Base-by-base conservation (phyloP, 2,113 vertebrate species). In the Callipepla squamata region DNA sequence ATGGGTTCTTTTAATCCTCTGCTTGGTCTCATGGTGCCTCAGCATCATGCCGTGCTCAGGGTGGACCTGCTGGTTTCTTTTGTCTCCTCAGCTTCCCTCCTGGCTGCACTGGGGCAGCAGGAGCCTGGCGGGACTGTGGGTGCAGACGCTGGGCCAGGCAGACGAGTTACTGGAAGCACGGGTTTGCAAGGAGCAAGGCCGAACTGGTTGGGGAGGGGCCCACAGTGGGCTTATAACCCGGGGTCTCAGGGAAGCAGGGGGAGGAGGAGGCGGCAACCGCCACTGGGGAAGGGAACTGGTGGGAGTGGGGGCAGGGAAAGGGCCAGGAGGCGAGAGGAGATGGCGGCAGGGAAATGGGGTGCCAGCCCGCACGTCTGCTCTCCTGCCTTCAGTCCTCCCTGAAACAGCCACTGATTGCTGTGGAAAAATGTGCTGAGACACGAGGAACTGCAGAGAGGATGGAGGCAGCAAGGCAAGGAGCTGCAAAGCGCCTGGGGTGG, bases 1-100 rank as follows among this genome's bases (percentile, higher is more conserved):
- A 7, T 73, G 36, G 45, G 59, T 67, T 90, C 83, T 96, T 53
- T 96, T 93, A 89, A 94, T 94, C 84, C 84, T 85, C 40, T 69
- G 58, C 79, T 59, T 82, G 70, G 48, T 42, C 53, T 80, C 48
- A 36, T 94, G 11, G 58, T 66, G 26, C 63, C 73, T 78, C 9
- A 9, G 77, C 79, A 61, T 34, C 0, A 0, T 6, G 21, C 76
- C 72, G n/a, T 6, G 1, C 44, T 67, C 36, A 7, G 85, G 68
- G 65, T 85, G 68, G 81, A 90, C 93, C 65, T 90, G 87, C 88
- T 0, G 26, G 93, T 94, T 96, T 96, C 80, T 80, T 91, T 94
- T 80, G 73, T 92, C 61, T 90, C 65, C 57, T 11, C 61, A 82
- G 36, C 59, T 12, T 93, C n/a, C 38, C 57, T 85, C 38, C 67